Base-by-base conservation (phyloP, 2,888 invertebrate species). In the Eristalis tenax region DNA sequence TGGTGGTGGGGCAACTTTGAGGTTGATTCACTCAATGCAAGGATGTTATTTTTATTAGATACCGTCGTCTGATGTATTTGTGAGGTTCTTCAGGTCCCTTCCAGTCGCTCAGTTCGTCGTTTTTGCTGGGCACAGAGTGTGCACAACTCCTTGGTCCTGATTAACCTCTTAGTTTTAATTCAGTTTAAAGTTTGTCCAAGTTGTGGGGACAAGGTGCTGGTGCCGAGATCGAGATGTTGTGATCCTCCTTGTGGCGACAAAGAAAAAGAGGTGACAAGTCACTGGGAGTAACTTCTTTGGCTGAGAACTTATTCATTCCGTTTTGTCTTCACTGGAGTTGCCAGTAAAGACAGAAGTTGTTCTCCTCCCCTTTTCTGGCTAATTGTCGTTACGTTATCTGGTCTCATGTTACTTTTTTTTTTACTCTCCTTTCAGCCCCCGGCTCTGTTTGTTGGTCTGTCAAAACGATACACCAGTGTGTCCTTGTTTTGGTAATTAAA, bases 121-220 rank as follows among this genome's bases (percentile, higher is more conserved):
- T 59, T 43, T 77, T 32, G 32, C 32, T 32, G 4, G 8, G 32
- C 32, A 32, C 28, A 4, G 28, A 40, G 43, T 59, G 13, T 56
- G 50, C 43, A 76, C 40, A 26, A 61, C 57, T 69, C 50, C 57
- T 63, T 13, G 63, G 64, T 83, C 76, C 76, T 87, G 87, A 87
- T 87, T 87, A 87, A 87, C 83, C 83, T 87, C 87, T 87, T 83
- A 87, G 83, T 87, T 87, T 87, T 87, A 87, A 87, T 87, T 87
- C 69, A 71, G 87, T 83, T 87, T 87, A 83, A 87, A 87, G 87
- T 87, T 87, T 10, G 87, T 87, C 87, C 87, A 75, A 83, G 32
- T 40, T 50, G 50, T 11, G 22, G 35, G 4, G 59, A 38, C 38
- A 3, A 43, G 57, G 32, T 59, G 18, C 23, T 38, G 69, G 76